Conservation (phyloP, 2,113 vertebrate genomes). For the Casuarius casuarius region DNA sequence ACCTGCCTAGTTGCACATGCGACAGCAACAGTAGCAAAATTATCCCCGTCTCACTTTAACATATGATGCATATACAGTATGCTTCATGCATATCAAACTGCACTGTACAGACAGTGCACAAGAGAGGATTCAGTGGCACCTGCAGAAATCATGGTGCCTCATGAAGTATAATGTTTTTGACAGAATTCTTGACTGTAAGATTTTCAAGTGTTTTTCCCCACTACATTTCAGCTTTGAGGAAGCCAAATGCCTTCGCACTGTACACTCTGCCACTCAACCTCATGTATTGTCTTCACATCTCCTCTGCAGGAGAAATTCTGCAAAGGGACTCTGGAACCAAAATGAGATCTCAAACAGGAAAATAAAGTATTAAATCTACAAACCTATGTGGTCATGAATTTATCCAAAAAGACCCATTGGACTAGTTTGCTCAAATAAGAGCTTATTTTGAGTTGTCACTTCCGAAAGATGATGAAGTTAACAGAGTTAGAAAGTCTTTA, state of each 20-base stretch:
- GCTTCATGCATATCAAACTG: background rate
- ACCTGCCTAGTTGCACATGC: background rate
- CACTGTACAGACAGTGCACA: background rate
- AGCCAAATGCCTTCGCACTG: background rate
- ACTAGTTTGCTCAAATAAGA: background rate
- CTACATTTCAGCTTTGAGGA: background rate
- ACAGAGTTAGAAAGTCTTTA: background rate
- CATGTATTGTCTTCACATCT: background rate
- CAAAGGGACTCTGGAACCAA: background rate
- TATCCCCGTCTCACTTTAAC: background rate
- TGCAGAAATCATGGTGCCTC: background rate
- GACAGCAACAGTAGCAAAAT: background rate
- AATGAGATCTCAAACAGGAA: background rate
- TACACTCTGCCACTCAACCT: background rate
- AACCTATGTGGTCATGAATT: background rate
- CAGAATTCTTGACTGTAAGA: background rate
- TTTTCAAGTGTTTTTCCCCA: background rate
- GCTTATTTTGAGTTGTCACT: background rate
- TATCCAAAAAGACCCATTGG: background rate
- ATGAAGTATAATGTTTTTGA: background rate
- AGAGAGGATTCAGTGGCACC: background rate
- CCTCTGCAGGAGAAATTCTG: background rate
- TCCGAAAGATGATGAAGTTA: background rate
- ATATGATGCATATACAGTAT: background rate
- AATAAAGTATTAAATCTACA: background rate